Evolutionary conservation across 1,140 invertebrate species (phyloP), one percentile per base, ranked within the genome.

Genomic region (Arion vulgaris): DNA sequence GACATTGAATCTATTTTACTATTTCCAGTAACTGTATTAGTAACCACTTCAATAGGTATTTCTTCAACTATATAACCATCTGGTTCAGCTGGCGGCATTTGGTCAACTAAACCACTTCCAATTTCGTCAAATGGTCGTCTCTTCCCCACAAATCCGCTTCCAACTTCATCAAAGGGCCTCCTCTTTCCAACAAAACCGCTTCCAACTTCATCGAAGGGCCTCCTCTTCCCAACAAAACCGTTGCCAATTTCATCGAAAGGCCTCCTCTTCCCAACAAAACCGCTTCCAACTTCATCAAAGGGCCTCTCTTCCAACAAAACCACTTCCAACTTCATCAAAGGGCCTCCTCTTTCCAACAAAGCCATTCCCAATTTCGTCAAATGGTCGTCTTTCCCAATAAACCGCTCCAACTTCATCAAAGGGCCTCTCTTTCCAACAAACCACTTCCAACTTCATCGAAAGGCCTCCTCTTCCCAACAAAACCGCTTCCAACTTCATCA

Each of bases 31-130:
- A 57, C 19, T 57, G 15, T 4, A 57, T 23, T 57, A 57, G 51
- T 2, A 15, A 26, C 9, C 9, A 15, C 15, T 2, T 57, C 5
- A 57, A 57, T 4, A 1, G 5, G 26, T 38, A 57, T 80, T 84
- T 88, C 86, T 0, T 85, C 87, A 28, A 88, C 82, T 26, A 88
- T 73, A 26, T 86, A 84, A 69, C 83, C 86, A 17, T 84, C 87
- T 66, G 87, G 49, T 19, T 75, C 36, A 45, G 5, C 41, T 5
- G 15, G 15, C 15, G 41, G 51, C 23, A 9, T 57, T 57, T 57
- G 9, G 9, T 23, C 51, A 57, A 57, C 51, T 15, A 57, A 26
- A 17, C 51, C 51, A 57, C 51, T 57, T 17, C 17, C 15, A 57
- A 57, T 17, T 26, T 57, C 51, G 51, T 57, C 51, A 26, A 57